Evolutionary conservation across 1,140 invertebrate species (phyloP).

Genomic region (Drosophila bifasciata): DNA sequence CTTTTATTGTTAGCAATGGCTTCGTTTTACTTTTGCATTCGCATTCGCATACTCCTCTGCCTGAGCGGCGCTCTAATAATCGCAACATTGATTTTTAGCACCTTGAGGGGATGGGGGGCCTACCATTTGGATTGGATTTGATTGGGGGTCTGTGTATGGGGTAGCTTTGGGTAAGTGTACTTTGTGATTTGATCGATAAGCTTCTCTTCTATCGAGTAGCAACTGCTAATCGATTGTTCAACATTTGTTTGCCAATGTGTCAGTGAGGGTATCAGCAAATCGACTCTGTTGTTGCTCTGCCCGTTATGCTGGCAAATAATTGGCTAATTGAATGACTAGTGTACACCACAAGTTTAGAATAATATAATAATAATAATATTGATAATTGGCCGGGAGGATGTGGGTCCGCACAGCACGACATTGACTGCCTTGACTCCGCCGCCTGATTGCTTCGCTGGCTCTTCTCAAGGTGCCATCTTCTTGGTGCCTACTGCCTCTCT

Average conservation of each 20-base stretch:
- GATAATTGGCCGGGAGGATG: conserved; percentile 49
- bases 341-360: conserved; percentile 28
- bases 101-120: conserved; percentile 31
- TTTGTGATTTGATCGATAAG: too few species aligned
- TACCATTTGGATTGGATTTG: too few species aligned
- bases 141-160: too few species aligned
- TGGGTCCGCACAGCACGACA: conserved; percentile 44
- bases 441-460: conserved; percentile 64
- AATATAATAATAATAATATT: conserved; percentile 28
- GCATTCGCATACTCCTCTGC: too few species aligned
- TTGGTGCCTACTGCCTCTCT: neutral
- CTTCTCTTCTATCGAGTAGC: too few species aligned
- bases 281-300: neutral
- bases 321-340: conserved; percentile 64
- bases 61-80: conserved; percentile 75
- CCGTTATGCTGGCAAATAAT: conserved; percentile 6
- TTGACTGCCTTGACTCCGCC: conserved; percentile 51
- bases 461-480: conserved; percentile 33
- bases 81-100: conserved; percentile 73
- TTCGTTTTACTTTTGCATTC: conserved; percentile 50
- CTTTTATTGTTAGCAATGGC: conserved; percentile 78
- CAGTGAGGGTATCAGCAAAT: neutral
- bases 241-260: too few species aligned
- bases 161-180: too few species aligned
- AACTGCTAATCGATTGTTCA: too few species aligned